Base-by-base conservation (phyloP, 2,797 vertebrate genomes). In the Rhinophrynus dorsalis region DNA sequence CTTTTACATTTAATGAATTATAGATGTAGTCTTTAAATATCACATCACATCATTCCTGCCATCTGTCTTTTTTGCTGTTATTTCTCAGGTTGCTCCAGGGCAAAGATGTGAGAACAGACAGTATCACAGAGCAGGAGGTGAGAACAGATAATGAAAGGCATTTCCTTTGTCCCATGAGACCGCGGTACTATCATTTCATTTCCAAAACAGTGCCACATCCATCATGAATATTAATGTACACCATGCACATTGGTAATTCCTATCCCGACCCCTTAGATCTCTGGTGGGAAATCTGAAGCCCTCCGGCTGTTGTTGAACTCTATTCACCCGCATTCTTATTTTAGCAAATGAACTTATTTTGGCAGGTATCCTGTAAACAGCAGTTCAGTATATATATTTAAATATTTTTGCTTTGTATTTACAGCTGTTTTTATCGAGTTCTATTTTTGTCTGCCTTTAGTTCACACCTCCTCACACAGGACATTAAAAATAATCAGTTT, bases 11-110 rank as follows among this genome's bases (percentile, higher is more conserved):
- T 29, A 51, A 51, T 51, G 24, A 51, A 51, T 51, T 27, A 51
- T 51, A 51, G n/a, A 51, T 15, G 24, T 2, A 17, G 47, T 7
- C 24, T 51, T 27, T 51, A 51, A 51, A 51, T 51, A 51, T 48
- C 40, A 44, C 40, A 44, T 12, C 13, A 12, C 37, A 38, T 12
- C 15, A n/a, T 27, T 51, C 18, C 27, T 35, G 5, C 10, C 33
- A 18, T 57, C 8, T n/a, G 20, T 30, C 26, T 11, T 40, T 40
- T 13, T 58, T 11, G 23, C 24, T 60, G 57, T 24, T 29, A 7
- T 59, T 29, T 44, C 37, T 3, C 38, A 17, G 23, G n/a, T 13
- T 44, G 57, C 57, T 60, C 18, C n/a, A 42, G 57, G 57, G 57
- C 38, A 60, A 23, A 60, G 18, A 29, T 12, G 30, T 24, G 5